These are phyloP conservation scores for Yponomeuta sedellus DNA, from an alignment of 2,888 invertebrate genomes.

Conservation along the genomic window DNA sequence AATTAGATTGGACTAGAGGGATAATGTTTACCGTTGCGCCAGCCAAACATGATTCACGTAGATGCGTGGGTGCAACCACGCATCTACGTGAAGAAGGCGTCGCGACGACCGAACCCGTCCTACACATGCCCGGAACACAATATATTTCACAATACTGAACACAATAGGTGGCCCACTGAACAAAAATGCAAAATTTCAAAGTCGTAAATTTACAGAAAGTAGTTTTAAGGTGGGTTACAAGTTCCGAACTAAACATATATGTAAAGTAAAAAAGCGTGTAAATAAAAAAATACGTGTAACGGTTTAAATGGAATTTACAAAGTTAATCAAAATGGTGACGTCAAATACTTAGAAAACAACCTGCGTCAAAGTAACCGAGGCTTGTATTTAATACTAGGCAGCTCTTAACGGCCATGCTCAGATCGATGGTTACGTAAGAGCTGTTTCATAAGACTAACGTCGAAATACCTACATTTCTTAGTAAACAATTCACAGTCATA, in stretches of 20 bases:
- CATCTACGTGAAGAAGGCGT: no score
- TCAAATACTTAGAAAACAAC: slow-evolving; percentile 23
- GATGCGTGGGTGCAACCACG: slow-evolving; percentile 56
- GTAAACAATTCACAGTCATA: neutral
- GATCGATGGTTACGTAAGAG: neutral
- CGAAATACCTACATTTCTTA: neutral
- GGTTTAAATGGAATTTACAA: no score
- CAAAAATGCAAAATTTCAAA: no score
- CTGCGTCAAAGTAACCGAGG: slow-evolving; percentile 23
- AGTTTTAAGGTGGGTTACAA: no score
- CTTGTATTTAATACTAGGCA: neutral
- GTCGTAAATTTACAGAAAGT: no score
- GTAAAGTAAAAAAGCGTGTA: no score
- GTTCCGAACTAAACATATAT: no score
- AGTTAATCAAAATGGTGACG: slow-evolving; percentile 26
- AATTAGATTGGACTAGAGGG: slow-evolving; percentile 39
- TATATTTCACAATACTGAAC: neutral
- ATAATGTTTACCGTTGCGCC: slow-evolving; percentile 63
- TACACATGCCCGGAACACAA: slow-evolving; percentile 18
- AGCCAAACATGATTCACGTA: slow-evolving; percentile 68
- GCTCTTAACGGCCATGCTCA: no score
- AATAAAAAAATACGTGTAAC: no score
- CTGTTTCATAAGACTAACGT: neutral
- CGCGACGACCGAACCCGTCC: slow-evolving; percentile 54
- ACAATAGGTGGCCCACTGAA: no score